Conservation (phyloP, 1,140 invertebrate species). For the Orius insidiosus region DNA sequence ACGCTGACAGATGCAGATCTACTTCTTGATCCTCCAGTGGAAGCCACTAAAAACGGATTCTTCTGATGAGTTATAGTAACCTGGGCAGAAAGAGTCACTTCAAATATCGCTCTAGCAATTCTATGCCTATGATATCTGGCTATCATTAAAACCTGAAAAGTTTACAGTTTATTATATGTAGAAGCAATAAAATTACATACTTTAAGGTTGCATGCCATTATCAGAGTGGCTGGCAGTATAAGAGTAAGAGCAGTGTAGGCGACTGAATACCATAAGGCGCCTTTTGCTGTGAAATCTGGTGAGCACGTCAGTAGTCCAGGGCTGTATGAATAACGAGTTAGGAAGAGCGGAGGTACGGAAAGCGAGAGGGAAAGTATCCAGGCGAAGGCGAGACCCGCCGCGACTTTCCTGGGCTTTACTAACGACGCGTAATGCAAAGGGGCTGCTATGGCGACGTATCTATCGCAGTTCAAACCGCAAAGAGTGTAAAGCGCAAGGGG, state of each 20-base stretch:
- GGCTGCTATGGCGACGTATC: constrained; percentile 48
- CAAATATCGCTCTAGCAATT: constrained; percentile 67
- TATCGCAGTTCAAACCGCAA: constrained; percentile 58
- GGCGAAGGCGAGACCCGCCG: constrained; percentile 27
- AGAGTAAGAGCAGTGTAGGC: constrained; percentile 45
- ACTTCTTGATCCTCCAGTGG: constrained; percentile 31
- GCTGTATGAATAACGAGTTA: constrained; percentile 32
- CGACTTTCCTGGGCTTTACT: constrained; percentile 44
- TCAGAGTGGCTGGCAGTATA: constrained; percentile 43
- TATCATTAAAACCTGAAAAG: constrained; percentile 46
- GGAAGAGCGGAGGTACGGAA: constrained; percentile 28
- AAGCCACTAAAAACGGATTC: constrained; percentile 41
- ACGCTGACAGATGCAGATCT: constrained; percentile 49
- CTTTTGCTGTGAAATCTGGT: constrained; percentile 40
- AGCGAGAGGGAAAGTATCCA: constrained; percentile 31
- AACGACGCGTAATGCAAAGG: constrained; percentile 57
- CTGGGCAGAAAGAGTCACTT: constrained; percentile 64
- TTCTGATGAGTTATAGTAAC: constrained; percentile 65
- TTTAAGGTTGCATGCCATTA: constrained; percentile 53
- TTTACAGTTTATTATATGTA: too few species aligned
- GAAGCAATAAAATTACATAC: constrained; percentile 21
- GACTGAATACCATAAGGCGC: constrained; percentile 38
- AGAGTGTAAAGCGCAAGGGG: constrained; percentile 61
- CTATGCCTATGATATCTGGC: constrained; percentile 63
- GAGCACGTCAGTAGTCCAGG: constrained; percentile 40